phyloP scores from a whole-genome alignment of 2,888 invertebrate species.

The Chalcosyrphus nemorum region DNA sequence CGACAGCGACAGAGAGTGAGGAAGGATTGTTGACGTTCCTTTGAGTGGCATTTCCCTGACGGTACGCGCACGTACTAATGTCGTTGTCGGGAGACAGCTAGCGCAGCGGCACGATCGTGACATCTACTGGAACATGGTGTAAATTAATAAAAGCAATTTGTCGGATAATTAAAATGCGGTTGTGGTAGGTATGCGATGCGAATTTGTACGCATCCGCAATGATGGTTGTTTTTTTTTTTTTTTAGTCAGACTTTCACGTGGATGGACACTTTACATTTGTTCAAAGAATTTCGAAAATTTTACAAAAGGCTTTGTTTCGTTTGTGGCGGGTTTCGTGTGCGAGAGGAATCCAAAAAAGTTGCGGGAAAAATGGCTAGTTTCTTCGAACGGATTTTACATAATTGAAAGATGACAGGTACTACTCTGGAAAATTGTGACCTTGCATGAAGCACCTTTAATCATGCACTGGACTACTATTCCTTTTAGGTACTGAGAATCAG shows the following conservation, averaged over 20 bases:
- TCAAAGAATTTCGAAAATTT: background rate
- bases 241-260: background rate
- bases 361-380: background rate
- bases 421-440: no score
- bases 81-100: constrained; percentile 1
- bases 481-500: no score
- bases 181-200: constrained; percentile 50
- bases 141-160: constrained; percentile 72
- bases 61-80: constrained; percentile 58
- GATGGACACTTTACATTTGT: background rate
- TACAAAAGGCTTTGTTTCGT: no score
- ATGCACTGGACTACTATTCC: no score
- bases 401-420: no score
- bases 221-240: background rate
- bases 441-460: no score
- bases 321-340: background rate
- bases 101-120: constrained; percentile 60
- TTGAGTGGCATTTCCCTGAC: constrained; percentile 73
- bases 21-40: constrained; percentile 60
- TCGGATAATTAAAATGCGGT: constrained; percentile 70
- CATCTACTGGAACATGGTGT: constrained; percentile 69
- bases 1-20: constrained; percentile 29
- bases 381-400: no score
- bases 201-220: constrained; percentile 62
- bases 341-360: no score